A percentile compares a stretch with the other conserved stretches of the same genome.
Conservation (phyloP, 1,140 invertebrate species). For the Meteorus sp. region DNA sequence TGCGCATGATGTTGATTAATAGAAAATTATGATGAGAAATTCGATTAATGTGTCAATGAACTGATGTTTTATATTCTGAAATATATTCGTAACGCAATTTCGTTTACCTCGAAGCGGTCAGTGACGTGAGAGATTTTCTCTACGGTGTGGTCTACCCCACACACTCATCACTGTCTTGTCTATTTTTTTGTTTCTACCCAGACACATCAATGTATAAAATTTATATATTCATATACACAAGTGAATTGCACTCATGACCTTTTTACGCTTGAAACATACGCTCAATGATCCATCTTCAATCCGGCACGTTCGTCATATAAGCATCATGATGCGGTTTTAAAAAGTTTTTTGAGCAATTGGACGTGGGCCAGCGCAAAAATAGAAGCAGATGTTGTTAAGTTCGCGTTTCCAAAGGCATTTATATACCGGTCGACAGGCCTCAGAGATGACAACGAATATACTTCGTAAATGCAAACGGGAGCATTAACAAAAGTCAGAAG, state of each 20-base stretch:
- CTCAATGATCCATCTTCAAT: slow-evolving; percentile 49
- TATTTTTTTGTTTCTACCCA: too few relatives aligned
- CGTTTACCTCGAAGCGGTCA: slow-evolving; percentile 16
- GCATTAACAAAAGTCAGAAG: too few relatives aligned
- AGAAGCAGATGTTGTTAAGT: slow-evolving; percentile 58
- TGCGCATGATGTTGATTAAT: too few relatives aligned
- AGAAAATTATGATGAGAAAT: slow-evolving; percentile 11
- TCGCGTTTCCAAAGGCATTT: slow-evolving; percentile 27
- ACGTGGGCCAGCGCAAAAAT: slow-evolving; percentile 59
- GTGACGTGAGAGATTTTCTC: slow-evolving; percentile 23
- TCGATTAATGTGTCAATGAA: slow-evolving; percentile 24
- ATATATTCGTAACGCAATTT: slow-evolving; percentile 9
- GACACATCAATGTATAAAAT: too few relatives aligned
- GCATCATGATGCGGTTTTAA: slow-evolving; percentile 42
- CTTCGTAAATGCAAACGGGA: too few relatives aligned
- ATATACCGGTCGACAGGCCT: background rate
- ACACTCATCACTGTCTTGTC: too few relatives aligned
- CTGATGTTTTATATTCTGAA: slow-evolving; percentile 15
- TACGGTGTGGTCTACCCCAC: too few relatives aligned
- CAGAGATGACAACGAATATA: background rate
- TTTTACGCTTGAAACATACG: slow-evolving; percentile 29
- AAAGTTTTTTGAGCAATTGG: slow-evolving; percentile 57
- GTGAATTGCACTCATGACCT: slow-evolving; percentile 27
- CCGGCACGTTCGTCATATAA: slow-evolving; percentile 56
- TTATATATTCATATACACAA: background rate